A percentile compares a stretch with the other conserved stretches of the same genome.
Conservation (phyloP, 2,113 vertebrate species). For the Onychostoma macrolepis region DNA sequence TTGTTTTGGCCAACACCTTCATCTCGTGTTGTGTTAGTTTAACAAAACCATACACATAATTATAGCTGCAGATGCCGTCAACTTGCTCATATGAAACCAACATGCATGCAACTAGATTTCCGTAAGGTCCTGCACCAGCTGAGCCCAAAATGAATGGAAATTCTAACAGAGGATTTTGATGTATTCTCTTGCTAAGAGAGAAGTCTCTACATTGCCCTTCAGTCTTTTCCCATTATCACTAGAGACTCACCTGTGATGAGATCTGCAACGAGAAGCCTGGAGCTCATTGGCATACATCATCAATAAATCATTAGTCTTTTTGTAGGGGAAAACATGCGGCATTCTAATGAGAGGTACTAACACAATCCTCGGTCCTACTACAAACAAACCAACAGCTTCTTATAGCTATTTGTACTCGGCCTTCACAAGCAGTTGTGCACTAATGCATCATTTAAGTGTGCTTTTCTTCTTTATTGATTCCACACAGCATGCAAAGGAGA, state of each 20-base stretch:
- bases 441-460: conserved; percentile 27
- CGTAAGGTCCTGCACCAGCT: not conserved
- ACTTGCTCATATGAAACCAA: not conserved
- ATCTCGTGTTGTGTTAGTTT: too few relatives aligned
- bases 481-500: conserved; percentile 7
- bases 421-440: not conserved
- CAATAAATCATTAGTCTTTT: conserved; percentile 71
- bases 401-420: conserved; percentile 16
- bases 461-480: conserved; percentile 33
- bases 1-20: too few relatives aligned
- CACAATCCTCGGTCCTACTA: not conserved
- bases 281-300: conserved; percentile 68
- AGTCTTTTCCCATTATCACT: conserved; percentile 55
- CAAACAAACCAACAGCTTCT: conserved; percentile 27
- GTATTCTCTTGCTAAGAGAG: conserved; percentile 39
- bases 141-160: not conserved
- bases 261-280: conserved; percentile 61
- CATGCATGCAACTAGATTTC: not conserved
- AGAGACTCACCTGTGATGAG: conserved; percentile 20
- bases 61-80: too few relatives aligned
- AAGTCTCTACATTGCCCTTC: conserved; percentile 44
- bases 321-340: conserved; percentile 47
- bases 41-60: too few relatives aligned
- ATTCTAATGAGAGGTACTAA: conserved; percentile 51
- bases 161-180: not conserved